Conservation (phyloP, 2,888 invertebrate species). For the Catocala sponsa region DNA sequence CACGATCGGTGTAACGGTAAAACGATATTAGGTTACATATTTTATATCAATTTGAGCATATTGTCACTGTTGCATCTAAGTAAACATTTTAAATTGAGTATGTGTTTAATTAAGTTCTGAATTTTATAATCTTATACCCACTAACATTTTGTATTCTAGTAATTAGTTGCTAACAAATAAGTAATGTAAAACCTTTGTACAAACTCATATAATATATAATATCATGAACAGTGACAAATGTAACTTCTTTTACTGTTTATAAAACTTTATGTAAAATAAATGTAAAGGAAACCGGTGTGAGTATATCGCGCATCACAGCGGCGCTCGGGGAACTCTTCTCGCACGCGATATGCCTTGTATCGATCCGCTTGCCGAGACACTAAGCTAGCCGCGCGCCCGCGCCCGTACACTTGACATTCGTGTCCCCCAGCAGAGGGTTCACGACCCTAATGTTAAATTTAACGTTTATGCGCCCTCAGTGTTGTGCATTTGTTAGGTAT, state of each 20-base stretch:
- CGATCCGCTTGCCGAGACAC: conserved; percentile 58
- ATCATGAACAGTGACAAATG: too few species aligned
- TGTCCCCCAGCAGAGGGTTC: conserved; percentile 58
- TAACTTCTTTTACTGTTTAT: too few species aligned
- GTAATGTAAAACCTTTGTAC: too few species aligned
- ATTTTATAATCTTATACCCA: too few species aligned
- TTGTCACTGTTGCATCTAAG: background rate
- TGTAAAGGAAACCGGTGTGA: too few species aligned
- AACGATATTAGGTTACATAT: conserved; percentile 23
- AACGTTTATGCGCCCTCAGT: conserved; percentile 5
- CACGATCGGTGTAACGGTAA: conserved; percentile 51
- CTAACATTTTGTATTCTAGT: too few species aligned
- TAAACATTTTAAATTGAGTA: too few species aligned
- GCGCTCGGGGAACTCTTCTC: conserved; percentile 11
- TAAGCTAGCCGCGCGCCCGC: conserved; percentile 46
- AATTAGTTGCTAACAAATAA: too few species aligned
- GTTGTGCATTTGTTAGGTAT: background rate
- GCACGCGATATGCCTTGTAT: conserved; percentile 49
- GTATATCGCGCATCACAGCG: background rate
- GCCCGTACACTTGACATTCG: conserved; percentile 81
- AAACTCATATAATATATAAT: too few species aligned
- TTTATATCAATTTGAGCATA: too few species aligned
- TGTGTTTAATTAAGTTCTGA: too few species aligned
- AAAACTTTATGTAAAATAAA: too few species aligned
- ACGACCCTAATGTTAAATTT: conserved; percentile 46